Evolutionary conservation across 92 coral and sea anemone genomes (phyloP).

Genomic region (Virgularia gustaviana): DNA sequence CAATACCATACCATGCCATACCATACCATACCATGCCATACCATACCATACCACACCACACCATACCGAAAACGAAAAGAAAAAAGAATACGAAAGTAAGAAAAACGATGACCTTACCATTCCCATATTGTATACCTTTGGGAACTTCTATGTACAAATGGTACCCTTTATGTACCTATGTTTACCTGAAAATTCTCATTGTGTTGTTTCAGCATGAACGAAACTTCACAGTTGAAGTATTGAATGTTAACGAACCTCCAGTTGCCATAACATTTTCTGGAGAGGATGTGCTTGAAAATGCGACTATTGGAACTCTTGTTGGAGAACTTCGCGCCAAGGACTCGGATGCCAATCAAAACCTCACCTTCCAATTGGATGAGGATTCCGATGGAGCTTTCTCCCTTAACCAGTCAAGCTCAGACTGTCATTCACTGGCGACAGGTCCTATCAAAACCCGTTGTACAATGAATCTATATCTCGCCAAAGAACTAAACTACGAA

Average conservation of each 20-base stretch:
- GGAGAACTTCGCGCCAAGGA: slow-evolving; percentile 66
- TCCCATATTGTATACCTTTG: too few relatives aligned
- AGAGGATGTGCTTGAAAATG: slow-evolving; percentile 65
- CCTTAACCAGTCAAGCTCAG: slow-evolving; percentile 16
- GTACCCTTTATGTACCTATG: too few relatives aligned
- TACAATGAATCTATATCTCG: slow-evolving; percentile 37
- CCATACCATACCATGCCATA: slow-evolving; percentile 17
- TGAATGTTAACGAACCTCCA: slow-evolving; percentile 88
- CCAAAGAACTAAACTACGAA: slow-evolving; percentile 66
- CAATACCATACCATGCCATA: slow-evolving; percentile 11
- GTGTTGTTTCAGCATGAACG: slow-evolving; percentile 57
- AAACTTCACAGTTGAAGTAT: slow-evolving; percentile 64
- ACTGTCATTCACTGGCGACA: slow-evolving; percentile 3
- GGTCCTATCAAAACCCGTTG: slow-evolving; percentile 59
- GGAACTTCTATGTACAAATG: too few relatives aligned
- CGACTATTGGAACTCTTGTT: slow-evolving; percentile 55
- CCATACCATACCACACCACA: slow-evolving; percentile 15
- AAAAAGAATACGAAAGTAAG: too few relatives aligned
- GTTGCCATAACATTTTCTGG: slow-evolving; percentile 54
- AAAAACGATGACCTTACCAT: too few relatives aligned
- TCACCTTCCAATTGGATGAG: slow-evolving; percentile 73
- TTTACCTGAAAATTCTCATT: too few relatives aligned
- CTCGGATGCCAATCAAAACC: slow-evolving; percentile 67
- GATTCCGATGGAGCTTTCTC: slow-evolving; percentile 76
- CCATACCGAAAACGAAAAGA: slow-evolving; percentile 11